Percentiles rank a stretch among this genome's conserved stretches.
These are phyloP conservation scores for Drosophila prosaltans DNA, from an alignment of 1,140 invertebrate genomes.

Conservation along the genomic window DNA sequence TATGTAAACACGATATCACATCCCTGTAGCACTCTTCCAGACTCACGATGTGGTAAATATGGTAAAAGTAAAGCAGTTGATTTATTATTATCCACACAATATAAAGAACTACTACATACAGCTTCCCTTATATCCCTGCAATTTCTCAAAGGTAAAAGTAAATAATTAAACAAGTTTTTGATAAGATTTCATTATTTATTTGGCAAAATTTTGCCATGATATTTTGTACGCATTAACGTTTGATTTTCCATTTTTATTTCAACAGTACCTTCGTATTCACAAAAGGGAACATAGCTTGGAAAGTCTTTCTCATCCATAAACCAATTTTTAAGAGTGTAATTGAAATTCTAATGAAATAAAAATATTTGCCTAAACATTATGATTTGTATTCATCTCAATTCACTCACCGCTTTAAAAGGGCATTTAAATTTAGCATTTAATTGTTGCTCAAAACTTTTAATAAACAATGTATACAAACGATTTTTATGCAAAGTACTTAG, in stretches of 20 bases:
- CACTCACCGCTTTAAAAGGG: conserved; percentile 35
- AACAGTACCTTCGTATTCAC: background rate
- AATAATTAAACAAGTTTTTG: too few relatives aligned
- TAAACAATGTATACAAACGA: conserved; percentile 40
- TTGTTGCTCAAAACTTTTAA: conserved; percentile 31
- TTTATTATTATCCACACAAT: too few relatives aligned
- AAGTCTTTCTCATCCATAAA: conserved; percentile 36
- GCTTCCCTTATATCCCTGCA: too few relatives aligned
- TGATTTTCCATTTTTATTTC: background rate
- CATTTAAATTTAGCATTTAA: conserved; percentile 27
- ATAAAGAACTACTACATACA: too few relatives aligned
- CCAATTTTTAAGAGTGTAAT: conserved; percentile 46
- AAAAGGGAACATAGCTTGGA: conserved; percentile 39
- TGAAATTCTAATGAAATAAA: conserved; percentile 30
- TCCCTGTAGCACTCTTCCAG: too few relatives aligned
- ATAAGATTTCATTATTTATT: background rate
- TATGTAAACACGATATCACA: too few relatives aligned
- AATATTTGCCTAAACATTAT: background rate
- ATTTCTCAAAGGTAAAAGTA: too few relatives aligned
- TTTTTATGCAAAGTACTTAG: conserved; percentile 34
- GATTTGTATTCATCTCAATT: too few relatives aligned
- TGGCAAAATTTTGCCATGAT: background rate
- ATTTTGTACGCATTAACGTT: background rate
- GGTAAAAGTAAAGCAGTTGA: too few relatives aligned
- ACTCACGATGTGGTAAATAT: too few relatives aligned